Percentiles rank a stretch among this genome's conserved stretches.
phyloP scores from a whole-genome alignment of 2,888 invertebrate species.

The Scaeva pyrastri region DNA sequence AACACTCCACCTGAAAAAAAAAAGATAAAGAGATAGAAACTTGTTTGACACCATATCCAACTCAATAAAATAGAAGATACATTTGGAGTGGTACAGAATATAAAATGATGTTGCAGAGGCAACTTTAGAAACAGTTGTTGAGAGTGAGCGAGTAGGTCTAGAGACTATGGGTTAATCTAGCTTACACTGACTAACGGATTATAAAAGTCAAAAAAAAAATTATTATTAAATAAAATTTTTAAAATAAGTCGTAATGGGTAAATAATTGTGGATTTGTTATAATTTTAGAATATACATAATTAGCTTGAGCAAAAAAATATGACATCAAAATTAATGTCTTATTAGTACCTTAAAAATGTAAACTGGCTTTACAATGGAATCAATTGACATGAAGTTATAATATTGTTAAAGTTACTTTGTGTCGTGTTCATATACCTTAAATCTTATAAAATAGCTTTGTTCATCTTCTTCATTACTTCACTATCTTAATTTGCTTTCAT shows the following conservation, averaged over 20 bases:
- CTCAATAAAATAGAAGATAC: constrained; percentile 7
- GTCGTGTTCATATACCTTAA: neutral
- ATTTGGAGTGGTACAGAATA: constrained; percentile 41
- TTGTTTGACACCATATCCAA: neutral
- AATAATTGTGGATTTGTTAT: constrained; percentile 15
- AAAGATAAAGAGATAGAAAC: neutral
- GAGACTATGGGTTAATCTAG: constrained; percentile 29
- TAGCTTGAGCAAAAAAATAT: too few species aligned
- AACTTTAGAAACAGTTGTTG: constrained; percentile 27
- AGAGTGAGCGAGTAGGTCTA: constrained; percentile 8
- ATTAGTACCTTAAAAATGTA: neutral
- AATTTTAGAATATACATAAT: neutral
- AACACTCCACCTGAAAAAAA: neutral
- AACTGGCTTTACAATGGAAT: too few species aligned
- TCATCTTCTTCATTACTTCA: neutral
- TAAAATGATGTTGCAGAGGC: constrained; percentile 38
- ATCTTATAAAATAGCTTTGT: neutral
- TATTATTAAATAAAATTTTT: constrained; percentile 1
- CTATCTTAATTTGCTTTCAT: neutral
- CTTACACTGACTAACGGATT: neutral
- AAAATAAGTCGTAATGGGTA: constrained; percentile 57
- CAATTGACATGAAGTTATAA: too few species aligned
- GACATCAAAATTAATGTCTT: neutral
- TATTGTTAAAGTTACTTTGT: neutral
- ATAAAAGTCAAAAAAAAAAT: too few species aligned